Conservation (phyloP, 2,888 invertebrate genomes). For the Autographa gamma region DNA sequence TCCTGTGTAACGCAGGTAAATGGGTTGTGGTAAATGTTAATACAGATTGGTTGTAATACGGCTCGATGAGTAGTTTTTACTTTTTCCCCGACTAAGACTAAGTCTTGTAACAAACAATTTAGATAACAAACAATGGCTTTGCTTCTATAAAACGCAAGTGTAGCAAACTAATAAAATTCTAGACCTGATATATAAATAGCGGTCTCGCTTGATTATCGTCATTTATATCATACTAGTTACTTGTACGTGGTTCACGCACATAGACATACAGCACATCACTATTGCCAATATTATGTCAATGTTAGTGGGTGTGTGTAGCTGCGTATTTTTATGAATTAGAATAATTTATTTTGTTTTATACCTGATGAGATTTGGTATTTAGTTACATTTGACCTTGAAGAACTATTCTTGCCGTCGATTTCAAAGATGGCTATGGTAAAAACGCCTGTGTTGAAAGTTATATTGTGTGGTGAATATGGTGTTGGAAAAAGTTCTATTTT, state of each 20-base stretch:
- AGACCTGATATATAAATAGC: not conserved
- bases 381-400: slow-evolving; percentile 13
- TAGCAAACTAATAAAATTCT: not conserved
- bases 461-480: slow-evolving; percentile 98
- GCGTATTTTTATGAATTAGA: slow-evolving; percentile 13
- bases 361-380: slow-evolving; percentile 10
- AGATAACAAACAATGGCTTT: not conserved
- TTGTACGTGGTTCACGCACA: no score
- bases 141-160: not conserved
- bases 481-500: slow-evolving; percentile 98
- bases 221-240: no score
- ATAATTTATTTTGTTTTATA: slow-evolving; percentile 18
- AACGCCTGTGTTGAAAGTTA: slow-evolving; percentile 96
- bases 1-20: no score
- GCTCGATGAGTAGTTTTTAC: no score
- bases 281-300: slow-evolving; percentile 15
- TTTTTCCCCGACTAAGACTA: no score
- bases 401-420: slow-evolving; percentile 6
- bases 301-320: slow-evolving; percentile 41
- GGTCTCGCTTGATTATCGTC: not conserved
- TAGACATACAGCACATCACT: not conserved
- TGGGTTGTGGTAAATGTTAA: no score
- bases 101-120: not conserved
- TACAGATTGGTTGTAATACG: no score
- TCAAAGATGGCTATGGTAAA: slow-evolving; percentile 93